Percentiles rank a stretch among this genome's conserved stretches.
Evolutionary conservation across 2,113 vertebrate species (phyloP).

Genomic region (Anser brachyrhynchus): DNA sequence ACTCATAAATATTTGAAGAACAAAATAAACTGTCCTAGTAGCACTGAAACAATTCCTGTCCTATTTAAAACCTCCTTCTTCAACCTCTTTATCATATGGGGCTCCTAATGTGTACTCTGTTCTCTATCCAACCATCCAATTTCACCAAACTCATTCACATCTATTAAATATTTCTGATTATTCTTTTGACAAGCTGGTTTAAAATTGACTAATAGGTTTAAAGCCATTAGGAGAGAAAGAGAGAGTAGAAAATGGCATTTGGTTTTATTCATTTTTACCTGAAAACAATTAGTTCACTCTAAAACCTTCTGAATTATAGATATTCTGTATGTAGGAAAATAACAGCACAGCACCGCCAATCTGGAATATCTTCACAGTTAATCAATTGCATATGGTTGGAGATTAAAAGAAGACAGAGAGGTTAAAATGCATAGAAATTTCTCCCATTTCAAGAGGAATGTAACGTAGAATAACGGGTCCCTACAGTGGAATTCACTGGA

Average conservation of each 20-base stretch:
- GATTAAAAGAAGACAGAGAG: background rate
- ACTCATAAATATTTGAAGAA: background rate
- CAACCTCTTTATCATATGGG: background rate
- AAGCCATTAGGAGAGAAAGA: background rate
- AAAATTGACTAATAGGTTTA: background rate
- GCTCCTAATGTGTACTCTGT: fast-evolving
- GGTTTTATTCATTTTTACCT: background rate
- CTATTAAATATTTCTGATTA: background rate
- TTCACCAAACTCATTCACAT: background rate
- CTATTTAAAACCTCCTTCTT: background rate
- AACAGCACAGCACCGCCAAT: background rate
- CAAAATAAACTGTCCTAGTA: background rate
- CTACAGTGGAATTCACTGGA: background rate
- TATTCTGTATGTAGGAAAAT: background rate
- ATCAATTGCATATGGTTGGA: background rate
- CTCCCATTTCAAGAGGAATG: background rate
- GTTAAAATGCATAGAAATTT: background rate
- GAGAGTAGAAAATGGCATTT: background rate
- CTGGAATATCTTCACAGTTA: background rate
- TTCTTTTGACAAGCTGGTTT: background rate
- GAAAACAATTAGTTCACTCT: background rate
- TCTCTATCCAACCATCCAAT: background rate
- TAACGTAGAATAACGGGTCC: background rate
- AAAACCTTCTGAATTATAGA: background rate
- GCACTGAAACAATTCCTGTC: background rate